Conservation (phyloP, 2,797 vertebrate genomes). For the Megalops cyprinoides region DNA sequence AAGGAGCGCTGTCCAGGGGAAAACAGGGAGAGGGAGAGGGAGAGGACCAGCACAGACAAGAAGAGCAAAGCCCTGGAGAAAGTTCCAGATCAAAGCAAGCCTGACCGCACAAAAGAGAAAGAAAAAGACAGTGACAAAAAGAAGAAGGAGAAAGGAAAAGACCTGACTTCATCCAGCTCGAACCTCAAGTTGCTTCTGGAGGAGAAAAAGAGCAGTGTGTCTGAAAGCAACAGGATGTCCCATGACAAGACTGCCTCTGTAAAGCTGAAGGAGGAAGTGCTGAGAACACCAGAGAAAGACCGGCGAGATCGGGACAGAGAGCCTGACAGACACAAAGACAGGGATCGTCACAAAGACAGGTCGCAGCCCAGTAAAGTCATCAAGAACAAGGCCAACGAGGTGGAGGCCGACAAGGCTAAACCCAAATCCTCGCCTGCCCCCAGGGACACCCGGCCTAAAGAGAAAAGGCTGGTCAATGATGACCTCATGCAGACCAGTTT, state of each 20-base stretch:
- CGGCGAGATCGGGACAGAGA: constrained; percentile 81
- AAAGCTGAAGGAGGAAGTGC: constrained; percentile 88
- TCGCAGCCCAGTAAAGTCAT: constrained; percentile 77
- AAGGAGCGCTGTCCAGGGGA: constrained; percentile 81
- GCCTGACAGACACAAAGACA: constrained; percentile 85
- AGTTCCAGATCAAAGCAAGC: constrained; percentile 78
- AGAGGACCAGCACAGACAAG: constrained; percentile 82
- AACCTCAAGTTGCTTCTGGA: constrained; percentile 85
- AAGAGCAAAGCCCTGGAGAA: constrained; percentile 86
- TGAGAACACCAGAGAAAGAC: constrained; percentile 89
- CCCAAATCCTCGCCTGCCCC: constrained; percentile 76
- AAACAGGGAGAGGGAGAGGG: constrained; percentile 81
- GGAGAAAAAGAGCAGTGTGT: constrained; percentile 79
- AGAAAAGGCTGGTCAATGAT: constrained; percentile 93
- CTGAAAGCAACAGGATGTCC: constrained; percentile 73
- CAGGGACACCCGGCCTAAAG: constrained; percentile 89
- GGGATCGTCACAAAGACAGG: constrained; percentile 87
- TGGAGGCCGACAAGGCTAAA: constrained; percentile 83
- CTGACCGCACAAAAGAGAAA: constrained; percentile 83
- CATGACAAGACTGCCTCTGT: constrained; percentile 75
- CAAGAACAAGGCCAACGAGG: constrained; percentile 77
- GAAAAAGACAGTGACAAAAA: constrained; percentile 83
- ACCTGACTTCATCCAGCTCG: constrained; percentile 69
- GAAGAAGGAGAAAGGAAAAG: constrained; percentile 89
- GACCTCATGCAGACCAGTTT: constrained; percentile 99